Evolutionary conservation across 2,113 vertebrate genomes (phyloP).

Genomic region (Hassar affinis): DNA sequence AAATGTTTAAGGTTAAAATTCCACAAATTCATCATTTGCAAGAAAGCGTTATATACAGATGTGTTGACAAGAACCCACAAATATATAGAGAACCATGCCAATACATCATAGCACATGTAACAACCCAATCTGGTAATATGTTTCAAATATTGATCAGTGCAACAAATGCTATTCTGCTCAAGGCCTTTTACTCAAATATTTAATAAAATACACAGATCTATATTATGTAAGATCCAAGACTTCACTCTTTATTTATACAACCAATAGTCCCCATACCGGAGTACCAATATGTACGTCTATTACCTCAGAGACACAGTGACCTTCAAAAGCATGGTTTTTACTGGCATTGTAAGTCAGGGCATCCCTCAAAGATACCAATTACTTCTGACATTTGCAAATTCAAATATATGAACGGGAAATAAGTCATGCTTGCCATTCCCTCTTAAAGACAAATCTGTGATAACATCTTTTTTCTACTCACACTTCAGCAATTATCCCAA

Average conservation of each 20-base stretch:
- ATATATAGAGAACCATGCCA: too few relatives aligned
- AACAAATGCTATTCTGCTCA: not conserved
- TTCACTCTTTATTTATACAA: not conserved
- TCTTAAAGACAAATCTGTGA: not conserved
- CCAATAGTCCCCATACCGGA: not conserved
- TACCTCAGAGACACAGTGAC: constrained; percentile 34
- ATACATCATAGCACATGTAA: too few relatives aligned
- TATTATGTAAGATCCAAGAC: not conserved
- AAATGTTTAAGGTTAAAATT: not conserved
- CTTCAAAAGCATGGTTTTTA: constrained; percentile 22
- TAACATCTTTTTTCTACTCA: not conserved
- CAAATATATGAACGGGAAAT: not conserved
- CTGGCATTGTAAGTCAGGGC: constrained; percentile 23
- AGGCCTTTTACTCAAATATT: not conserved
- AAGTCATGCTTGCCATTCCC: not conserved
- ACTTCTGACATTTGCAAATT: not conserved
- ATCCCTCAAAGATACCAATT: not conserved
- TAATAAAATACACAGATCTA: not conserved
- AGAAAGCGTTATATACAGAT: not conserved
- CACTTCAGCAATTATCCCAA: not conserved
- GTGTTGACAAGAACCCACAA: not conserved
- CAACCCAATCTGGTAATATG: not conserved
- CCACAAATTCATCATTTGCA: not conserved
- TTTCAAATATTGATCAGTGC: not conserved
- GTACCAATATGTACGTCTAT: constrained; percentile 13